A percentile compares a stretch with the other conserved stretches of the same genome.
These are phyloP conservation scores for Neosilurus mollespiculum DNA, from an alignment of 2,797 vertebrate genomes.

Conservation along the genomic window DNA sequence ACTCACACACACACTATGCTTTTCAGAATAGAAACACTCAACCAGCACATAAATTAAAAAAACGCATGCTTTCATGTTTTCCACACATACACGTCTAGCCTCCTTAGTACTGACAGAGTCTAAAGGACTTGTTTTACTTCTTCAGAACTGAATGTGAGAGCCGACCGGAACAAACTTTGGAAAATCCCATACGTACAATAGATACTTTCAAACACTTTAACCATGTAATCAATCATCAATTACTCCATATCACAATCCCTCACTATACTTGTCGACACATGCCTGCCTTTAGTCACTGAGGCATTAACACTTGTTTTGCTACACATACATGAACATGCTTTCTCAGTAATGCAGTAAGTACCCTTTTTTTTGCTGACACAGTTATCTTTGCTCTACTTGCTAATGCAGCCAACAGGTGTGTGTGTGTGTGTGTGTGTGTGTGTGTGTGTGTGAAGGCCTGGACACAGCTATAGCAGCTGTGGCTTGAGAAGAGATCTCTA, in stretches of 20 bases:
- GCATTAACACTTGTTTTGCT: conserved; percentile 44
- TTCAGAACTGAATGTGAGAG: background rate
- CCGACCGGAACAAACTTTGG: background rate
- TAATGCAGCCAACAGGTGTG: conserved; percentile 66
- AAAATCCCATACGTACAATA: conserved; percentile 10
- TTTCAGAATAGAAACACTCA: conserved; percentile 21
- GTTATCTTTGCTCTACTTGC: conserved; percentile 46
- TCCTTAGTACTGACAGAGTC: background rate
- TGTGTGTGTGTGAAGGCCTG: conserved; percentile 42
- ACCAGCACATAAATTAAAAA: conserved; percentile 11
- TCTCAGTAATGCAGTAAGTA: conserved; percentile 44
- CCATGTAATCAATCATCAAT: conserved; percentile 7
- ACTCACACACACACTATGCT: conserved; percentile 22
- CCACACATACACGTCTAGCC: conserved; percentile 5
- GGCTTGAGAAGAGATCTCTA: conserved; percentile 68
- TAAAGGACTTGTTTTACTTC: background rate
- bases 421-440: conserved; percentile 48
- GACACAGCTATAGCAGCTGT: conserved; percentile 70
- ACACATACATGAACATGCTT: conserved; percentile 16
- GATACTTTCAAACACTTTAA: conserved; percentile 24
- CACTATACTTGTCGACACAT: conserved; percentile 13
- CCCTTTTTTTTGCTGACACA: too few relatives aligned
- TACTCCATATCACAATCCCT: background rate
- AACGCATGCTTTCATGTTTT: conserved; percentile 17
- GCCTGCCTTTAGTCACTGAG: conserved; percentile 30